Base-by-base conservation (phyloP, 2,797 vertebrate genomes). In the Simalia tracyae region DNA sequence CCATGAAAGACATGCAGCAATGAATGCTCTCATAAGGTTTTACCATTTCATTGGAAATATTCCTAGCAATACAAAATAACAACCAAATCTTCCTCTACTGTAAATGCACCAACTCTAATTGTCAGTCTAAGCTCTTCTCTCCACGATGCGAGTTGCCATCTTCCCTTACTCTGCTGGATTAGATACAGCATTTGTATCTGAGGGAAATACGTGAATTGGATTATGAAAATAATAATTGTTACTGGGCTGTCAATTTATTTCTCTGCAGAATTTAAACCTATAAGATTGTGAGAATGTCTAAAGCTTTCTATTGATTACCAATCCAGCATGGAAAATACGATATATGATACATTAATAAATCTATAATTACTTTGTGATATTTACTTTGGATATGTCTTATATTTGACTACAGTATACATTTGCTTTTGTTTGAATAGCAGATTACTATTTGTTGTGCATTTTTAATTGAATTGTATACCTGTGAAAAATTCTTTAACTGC, bases 211-310 rank as follows among this genome's bases (percentile, higher is more conserved):
- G 17, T 66, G 68, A 56, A 81, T 91, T 91, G 24, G 2, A 1
- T 90, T 89, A 87, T 46, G 87, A 60, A 93, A 59, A 46, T 4
- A 61, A 4, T 28, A 28, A 81, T 92, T 81, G 12, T 46, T 24
- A 56, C 12, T 63, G 17, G 36, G 19, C 11, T 46, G 60, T 31
- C 60, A 26, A 42, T 60, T 89, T 0, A n/a, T 61, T 66, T 0
- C 1, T 66, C 8, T 89, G 14, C 15, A 28, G 2, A 68, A 0
- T 56, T 93, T 81, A 2, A 56, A 46, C 36, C 26, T 76, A 24
- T 31, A 87, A 68, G 26, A n/a, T 19, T 72, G 50, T 87, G 36
- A 93, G 0, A n/a, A 93, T 91, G 81, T 91, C 56, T 87, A 63
- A 28, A 72, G 11, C 24, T 86, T 81, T 81, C 72, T 60, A 19